These are phyloP conservation scores for Heliconius ismenius DNA, from an alignment of 2,888 invertebrate genomes.

Conservation along the genomic window DNA sequence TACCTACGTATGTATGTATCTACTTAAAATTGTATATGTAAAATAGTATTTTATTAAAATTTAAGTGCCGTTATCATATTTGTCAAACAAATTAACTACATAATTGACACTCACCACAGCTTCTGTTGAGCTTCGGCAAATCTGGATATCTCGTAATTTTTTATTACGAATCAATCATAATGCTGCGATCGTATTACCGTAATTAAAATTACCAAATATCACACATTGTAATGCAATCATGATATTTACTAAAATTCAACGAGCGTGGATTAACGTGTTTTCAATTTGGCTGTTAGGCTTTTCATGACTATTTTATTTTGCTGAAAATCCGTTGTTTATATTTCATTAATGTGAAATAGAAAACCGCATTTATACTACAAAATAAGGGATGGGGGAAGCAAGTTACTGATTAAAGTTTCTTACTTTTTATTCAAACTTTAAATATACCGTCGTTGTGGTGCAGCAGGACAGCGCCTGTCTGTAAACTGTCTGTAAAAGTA, in stretches of 20 bases:
- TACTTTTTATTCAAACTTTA: background rate
- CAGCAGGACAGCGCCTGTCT: background rate
- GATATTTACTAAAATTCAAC: slow-evolving; percentile 21
- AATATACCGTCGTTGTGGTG: background rate
- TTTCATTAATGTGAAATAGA: background rate
- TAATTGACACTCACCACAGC: too few relatives aligned
- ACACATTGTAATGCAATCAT: background rate
- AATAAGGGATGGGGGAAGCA: background rate
- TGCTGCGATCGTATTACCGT: background rate
- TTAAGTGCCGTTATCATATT: background rate
- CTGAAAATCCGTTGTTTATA: background rate
- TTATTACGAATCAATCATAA: too few relatives aligned
- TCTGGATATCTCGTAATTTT: too few relatives aligned
- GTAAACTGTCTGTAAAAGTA: background rate
- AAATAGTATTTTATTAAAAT: background rate
- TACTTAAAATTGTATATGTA: too few relatives aligned
- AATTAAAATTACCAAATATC: slow-evolving; percentile 10
- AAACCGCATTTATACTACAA: background rate
- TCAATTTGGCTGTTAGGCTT: background rate
- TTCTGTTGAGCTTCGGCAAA: too few relatives aligned
- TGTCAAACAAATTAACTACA: background rate
- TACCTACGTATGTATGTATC: too few relatives aligned
- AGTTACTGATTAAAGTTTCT: background rate
- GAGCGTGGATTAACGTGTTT: background rate
- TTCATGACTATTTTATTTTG: slow-evolving; percentile 8